phyloP scores from a whole-genome alignment of 2,888 invertebrate species.

The Dinocampus coccinellae region DNA sequence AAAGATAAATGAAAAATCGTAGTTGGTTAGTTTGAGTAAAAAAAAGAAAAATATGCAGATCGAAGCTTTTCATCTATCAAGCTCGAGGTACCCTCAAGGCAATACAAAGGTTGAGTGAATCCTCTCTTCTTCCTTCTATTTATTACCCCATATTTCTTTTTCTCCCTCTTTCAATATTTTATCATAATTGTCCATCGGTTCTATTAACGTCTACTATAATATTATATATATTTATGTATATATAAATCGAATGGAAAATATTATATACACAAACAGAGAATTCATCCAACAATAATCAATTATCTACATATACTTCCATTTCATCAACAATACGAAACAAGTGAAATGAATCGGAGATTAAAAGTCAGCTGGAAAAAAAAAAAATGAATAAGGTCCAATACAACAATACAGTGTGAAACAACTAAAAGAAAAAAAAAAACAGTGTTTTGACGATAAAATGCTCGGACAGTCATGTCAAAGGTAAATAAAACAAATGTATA shows the following conservation, averaged over 20 bases:
- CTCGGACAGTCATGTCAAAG: background rate
- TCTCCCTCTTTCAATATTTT: background rate
- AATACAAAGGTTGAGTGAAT: background rate
- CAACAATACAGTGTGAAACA: background rate
- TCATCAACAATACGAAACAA: background rate
- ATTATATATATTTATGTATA: background rate
- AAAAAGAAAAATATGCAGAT: background rate
- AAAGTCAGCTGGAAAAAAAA: background rate
- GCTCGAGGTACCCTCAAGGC: background rate
- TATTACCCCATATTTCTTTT: background rate
- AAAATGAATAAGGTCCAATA: background rate
- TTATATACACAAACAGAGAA: background rate
- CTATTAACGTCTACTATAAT: background rate
- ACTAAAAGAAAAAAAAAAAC: background rate
- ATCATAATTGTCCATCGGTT: background rate
- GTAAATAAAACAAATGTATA: too few relatives aligned
- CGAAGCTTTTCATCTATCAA: conserved; percentile 8
- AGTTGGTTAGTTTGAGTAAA: background rate
- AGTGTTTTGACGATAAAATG: background rate
- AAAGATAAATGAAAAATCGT: background rate
- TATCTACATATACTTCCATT: background rate
- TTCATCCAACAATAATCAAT: background rate
- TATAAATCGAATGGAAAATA: background rate
- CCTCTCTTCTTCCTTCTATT: background rate
- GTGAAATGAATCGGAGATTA: background rate